Conservation (phyloP, 2,113 vertebrate species). For the Lethenteron reissneri region DNA sequence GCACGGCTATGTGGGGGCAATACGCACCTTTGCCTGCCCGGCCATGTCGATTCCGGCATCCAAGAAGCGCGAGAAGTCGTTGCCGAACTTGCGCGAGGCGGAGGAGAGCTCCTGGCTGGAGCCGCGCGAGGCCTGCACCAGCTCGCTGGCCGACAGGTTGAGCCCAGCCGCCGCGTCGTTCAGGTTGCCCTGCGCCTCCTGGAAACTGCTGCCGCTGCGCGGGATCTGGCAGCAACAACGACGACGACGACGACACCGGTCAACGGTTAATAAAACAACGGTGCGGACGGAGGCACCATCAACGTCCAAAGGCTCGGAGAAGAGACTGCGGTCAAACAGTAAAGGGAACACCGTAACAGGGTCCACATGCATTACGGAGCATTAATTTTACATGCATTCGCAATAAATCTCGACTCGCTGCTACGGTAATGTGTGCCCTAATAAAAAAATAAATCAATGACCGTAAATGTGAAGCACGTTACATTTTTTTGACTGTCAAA, state of each 20-base stretch:
- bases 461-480: too few species aligned
- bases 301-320: too few species aligned
- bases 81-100: constrained; percentile 72
- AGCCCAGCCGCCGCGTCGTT: constrained; percentile 61
- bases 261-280: neutral
- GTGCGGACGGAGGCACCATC: neutral
- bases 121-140: constrained; percentile 69
- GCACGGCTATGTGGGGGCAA: too few species aligned
- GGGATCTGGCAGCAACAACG: constrained; percentile 36
- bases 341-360: too few species aligned
- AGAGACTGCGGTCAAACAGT: too few species aligned
- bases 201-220: constrained; percentile 65
- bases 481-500: too few species aligned
- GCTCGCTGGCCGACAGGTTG: constrained; percentile 81
- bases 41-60: constrained; percentile 91
- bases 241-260: too few species aligned
- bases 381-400: too few species aligned
- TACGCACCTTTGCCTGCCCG: constrained; percentile 51
- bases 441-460: too few species aligned
- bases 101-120: constrained; percentile 67
- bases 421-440: too few species aligned
- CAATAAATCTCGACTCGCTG: too few species aligned
- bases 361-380: too few species aligned
- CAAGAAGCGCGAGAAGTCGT: constrained; percentile 75
- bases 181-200: constrained; percentile 63